Conservation (phyloP, 1,140 invertebrate genomes). For the Drosophila trapezifrons region DNA sequence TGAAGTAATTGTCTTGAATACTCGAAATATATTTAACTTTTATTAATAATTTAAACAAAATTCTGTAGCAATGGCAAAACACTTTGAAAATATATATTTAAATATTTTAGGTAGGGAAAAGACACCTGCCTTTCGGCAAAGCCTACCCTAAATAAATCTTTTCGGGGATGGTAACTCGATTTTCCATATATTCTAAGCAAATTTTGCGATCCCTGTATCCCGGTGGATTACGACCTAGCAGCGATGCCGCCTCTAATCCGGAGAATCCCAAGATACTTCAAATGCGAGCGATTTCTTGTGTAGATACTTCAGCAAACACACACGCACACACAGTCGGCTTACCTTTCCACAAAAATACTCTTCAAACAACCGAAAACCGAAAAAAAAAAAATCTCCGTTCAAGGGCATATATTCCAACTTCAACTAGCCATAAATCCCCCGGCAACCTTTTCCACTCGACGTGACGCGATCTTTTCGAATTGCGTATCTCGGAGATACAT, state of each 20-base stretch:
- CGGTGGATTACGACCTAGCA: too few relatives aligned
- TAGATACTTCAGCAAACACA: constrained; percentile 31
- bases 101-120: too few relatives aligned
- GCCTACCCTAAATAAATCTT: background rate
- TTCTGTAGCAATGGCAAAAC: too few relatives aligned
- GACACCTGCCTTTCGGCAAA: background rate
- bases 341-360: constrained; percentile 32
- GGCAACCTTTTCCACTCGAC: constrained; percentile 50
- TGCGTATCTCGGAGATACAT: constrained; percentile 42
- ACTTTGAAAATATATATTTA: too few relatives aligned
- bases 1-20: too few relatives aligned
- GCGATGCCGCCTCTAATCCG: constrained; percentile 1
- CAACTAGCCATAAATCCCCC: constrained; percentile 50
- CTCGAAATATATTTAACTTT: too few relatives aligned
- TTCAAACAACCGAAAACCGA: constrained; percentile 31
- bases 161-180: background rate
- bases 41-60: too few relatives aligned
- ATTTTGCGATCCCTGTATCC: constrained; percentile 5
- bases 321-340: constrained; percentile 8
- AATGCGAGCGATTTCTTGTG: constrained; percentile 16
- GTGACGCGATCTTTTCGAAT: constrained; percentile 41
- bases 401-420: constrained; percentile 49
- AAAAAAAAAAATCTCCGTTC: constrained; percentile 26
- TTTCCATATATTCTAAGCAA: background rate
- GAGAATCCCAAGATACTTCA: constrained; percentile 25